Percentiles rank a stretch among this genome's conserved stretches.
These are phyloP conservation scores for Corticium candelabrum DNA, from an alignment of 37 sponge, comb jelly and placozoan genomes.

Conservation along the genomic window DNA sequence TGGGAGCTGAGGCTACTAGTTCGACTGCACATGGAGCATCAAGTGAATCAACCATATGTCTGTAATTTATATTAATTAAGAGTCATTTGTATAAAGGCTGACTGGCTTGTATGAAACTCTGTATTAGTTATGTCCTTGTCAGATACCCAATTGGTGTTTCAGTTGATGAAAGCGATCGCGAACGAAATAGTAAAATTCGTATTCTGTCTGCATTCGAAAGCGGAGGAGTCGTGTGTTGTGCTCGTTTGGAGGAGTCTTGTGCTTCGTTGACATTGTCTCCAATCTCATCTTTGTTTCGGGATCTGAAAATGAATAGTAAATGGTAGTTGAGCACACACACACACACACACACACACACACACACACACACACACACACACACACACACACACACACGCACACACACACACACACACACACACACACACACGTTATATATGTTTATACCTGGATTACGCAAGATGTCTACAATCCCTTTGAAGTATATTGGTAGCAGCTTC, in stretches of 20 bases:
- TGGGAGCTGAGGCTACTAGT: too few species aligned
- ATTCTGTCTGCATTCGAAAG: background rate
- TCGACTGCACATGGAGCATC: too few species aligned
- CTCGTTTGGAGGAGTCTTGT: background rate
- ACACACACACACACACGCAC: too few species aligned
- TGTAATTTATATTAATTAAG: too few species aligned
- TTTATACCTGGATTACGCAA: background rate
- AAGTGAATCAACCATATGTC: too few species aligned
- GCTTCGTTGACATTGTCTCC: background rate
- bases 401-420: too few species aligned
- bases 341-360: background rate
- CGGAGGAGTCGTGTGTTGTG: background rate
- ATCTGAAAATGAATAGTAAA: background rate
- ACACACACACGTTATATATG: conserved; percentile 7
- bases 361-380: background rate
- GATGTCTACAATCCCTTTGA: background rate
- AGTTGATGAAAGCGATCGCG: background rate
- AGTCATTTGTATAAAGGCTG: too few species aligned
- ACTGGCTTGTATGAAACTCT: too few species aligned
- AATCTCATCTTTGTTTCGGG: background rate
- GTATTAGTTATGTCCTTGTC: too few species aligned
- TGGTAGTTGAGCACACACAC: background rate
- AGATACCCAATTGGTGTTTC: background rate
- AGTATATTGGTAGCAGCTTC: background rate
- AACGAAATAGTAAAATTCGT: background rate